These are phyloP conservation scores for Saguinus imperator DNA, from an alignment of 2,113 vertebrate genomes.

Conservation along the genomic window DNA sequence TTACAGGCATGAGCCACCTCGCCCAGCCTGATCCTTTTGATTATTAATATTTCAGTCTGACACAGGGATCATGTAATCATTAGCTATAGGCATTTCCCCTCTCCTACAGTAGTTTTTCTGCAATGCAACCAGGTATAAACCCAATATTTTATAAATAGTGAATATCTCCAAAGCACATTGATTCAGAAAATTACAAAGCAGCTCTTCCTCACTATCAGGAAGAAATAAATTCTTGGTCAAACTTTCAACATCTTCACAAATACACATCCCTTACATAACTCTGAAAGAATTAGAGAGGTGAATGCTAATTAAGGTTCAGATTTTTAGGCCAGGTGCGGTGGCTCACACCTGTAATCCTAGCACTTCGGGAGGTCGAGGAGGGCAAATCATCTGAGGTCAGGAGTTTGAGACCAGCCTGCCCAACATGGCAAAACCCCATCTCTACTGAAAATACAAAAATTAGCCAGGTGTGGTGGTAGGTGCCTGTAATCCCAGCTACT, in stretches of 20 bases:
- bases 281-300: slow-evolving; percentile 18
- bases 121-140: background rate
- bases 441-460: no score
- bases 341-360: no score
- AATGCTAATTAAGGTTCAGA: slow-evolving; percentile 52
- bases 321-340: background rate
- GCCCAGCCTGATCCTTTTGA: no score
- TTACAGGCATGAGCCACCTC: no score
- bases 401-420: no score
- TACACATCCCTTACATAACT: background rate
- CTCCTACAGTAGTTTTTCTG: background rate
- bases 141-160: slow-evolving; percentile 24
- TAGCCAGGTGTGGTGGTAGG: no score
- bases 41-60: background rate
- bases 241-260: slow-evolving; percentile 39
- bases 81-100: background rate
- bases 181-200: slow-evolving; percentile 59
- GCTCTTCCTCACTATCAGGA: slow-evolving; percentile 1
- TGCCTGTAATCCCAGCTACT: no score
- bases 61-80: background rate
- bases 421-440: no score
- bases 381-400: no score
- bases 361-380: no score
- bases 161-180: slow-evolving; percentile 17
- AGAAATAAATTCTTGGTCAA: slow-evolving; percentile 19